phyloP scores from a whole-genome alignment of 2,797 vertebrate genomes.

The Zenarchopterus dispar region DNA sequence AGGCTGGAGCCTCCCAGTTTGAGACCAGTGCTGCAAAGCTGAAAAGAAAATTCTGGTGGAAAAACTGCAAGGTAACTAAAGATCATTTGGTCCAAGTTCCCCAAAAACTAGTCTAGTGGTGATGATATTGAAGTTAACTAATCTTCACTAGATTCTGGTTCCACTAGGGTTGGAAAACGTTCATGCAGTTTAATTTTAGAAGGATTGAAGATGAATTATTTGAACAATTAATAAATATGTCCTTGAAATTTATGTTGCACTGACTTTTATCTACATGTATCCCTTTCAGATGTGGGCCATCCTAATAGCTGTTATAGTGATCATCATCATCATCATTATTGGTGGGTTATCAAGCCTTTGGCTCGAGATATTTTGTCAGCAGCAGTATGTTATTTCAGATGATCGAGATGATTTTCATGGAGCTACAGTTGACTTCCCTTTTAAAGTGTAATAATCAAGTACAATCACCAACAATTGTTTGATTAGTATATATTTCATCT shows the following conservation, averaged over 20 bases:
- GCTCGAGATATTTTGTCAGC: background rate
- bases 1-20: constrained; percentile 91
- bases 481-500: background rate
- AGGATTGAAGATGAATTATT: too few relatives aligned
- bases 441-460: too few relatives aligned
- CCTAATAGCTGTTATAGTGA: constrained; percentile 79
- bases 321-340: constrained; percentile 78
- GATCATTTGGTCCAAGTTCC: constrained; percentile 1
- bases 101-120: background rate
- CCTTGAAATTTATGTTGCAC: background rate
- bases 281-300: constrained; percentile 80
- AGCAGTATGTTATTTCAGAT: too few relatives aligned
- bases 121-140: background rate
- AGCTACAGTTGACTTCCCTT: too few relatives aligned
- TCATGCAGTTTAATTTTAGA: background rate
- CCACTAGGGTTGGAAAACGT: background rate
- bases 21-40: constrained; percentile 92
- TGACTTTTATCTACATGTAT: constrained; percentile 9
- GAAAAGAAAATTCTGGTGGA: constrained; percentile 94
- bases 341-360: constrained; percentile 65
- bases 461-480: too few relatives aligned
- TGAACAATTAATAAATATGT: too few relatives aligned
- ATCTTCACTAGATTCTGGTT: background rate
- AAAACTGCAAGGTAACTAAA: constrained; percentile 84
- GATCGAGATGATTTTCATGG: too few relatives aligned